Evolutionary conservation across 2,797 vertebrate genomes (phyloP), one percentile per base, ranked within the genome.

Genomic region (Parauchenoglanis ngamensis): DNA sequence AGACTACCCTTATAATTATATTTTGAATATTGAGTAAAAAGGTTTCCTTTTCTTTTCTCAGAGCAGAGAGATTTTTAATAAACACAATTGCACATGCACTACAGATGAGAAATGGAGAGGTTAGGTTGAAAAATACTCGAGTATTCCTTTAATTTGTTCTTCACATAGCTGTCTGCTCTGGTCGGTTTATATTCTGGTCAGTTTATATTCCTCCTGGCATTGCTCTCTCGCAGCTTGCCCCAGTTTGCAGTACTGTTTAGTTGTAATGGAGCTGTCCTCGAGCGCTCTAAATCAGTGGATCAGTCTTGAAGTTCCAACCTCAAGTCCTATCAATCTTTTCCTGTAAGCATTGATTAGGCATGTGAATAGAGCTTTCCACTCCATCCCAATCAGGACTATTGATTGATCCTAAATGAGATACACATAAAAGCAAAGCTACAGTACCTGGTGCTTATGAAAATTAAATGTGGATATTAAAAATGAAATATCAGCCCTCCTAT

Each of bases 311-410:
- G 85, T 75, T 78, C 31, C 52, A 21, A 70, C 54, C 78, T 54
- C 63, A 80, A 23, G 84, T 56, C 65, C 28, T 61, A 87, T 86
- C 73, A 84, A 59, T 89, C 82, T 76, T 80, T 76, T 63, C 28
- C 17, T 54, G 84, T 77, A 46, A 79, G 31, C 83, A 89, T 80
- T 28, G 65, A 86, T 89, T 83, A 46, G 65, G 85, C 81, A 89
- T 59, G 61, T 83, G 87, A 88, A 82, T 67, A 63, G 17, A 44
- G 10, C 23, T 86, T 65, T 59, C 46, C 56, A 84, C 19, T 83
- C 87, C 65, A 87, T 72, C 65, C 40, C 52, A 85, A 63, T 83
- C 56, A 73, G 65, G 46, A 81, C 7, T 81, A 81, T 17, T 70
- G 31, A 83, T 10, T 67, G n/a, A 83, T 49, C 56, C 46, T 76